A percentile compares a stretch with the other conserved stretches of the same genome.
These are phyloP conservation scores for Himalopsyche phryganea DNA, from an alignment of 1,140 invertebrate genomes.

Conservation along the genomic window DNA sequence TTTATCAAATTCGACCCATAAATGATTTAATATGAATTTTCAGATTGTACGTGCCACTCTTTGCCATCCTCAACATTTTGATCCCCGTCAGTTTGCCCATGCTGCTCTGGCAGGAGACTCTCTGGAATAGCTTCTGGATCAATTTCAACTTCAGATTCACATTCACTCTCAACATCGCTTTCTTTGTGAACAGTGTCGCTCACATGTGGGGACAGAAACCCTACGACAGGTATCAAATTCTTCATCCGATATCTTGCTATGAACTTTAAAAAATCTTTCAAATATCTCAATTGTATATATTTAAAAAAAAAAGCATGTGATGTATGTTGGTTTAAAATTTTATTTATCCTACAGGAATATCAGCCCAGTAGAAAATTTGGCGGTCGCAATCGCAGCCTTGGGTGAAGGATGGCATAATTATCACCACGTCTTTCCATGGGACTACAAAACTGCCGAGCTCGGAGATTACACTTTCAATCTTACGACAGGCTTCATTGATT, in stretches of 20 bases:
- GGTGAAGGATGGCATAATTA: conserved; percentile 94
- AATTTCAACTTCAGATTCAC: conserved; percentile 80
- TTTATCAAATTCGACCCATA: no score
- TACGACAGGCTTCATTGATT: conserved; percentile 70
- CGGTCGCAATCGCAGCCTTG: conserved; percentile 66
- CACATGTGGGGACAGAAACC: conserved; percentile 87
- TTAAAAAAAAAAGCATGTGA: no score
- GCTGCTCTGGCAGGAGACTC: conserved; percentile 78
- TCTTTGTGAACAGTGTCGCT: conserved; percentile 89
- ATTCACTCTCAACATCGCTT: conserved; percentile 83
- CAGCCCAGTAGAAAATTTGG: conserved; percentile 67
- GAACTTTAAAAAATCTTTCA: no score
- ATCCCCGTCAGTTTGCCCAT: conserved; percentile 77
- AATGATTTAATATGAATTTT: conserved; percentile 11
- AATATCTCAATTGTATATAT: no score
- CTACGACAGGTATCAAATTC: conserved; percentile 78
- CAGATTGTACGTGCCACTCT: conserved; percentile 72
- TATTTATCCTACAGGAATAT: no score
- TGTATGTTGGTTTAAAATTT: no score
- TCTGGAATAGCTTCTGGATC: conserved; percentile 78
- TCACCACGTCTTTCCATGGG: conserved; percentile 89
- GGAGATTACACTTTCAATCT: conserved; percentile 64
- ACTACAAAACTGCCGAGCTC: conserved; percentile 83
- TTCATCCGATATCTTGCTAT: no score
- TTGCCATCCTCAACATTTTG: conserved; percentile 70